Percentiles rank a stretch among this genome's conserved stretches.
Conservation (phyloP, 1,140 invertebrate species). For the Caerostris darwini region DNA sequence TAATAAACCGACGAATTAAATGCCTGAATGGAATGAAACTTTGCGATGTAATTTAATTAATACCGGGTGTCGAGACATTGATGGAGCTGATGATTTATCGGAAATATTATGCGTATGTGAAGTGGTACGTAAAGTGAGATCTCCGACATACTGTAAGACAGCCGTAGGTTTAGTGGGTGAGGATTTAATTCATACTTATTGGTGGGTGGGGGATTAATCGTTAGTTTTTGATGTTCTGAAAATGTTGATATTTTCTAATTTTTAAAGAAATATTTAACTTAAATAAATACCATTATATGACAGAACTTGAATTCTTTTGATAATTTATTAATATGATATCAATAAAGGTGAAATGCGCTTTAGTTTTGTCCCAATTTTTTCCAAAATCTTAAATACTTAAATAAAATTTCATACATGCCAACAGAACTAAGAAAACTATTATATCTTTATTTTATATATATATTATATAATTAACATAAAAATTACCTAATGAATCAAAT, state of each 20-base stretch:
- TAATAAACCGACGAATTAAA: conserved; percentile 48
- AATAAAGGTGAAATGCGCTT: no score
- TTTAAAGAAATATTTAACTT: no score
- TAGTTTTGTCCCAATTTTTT: no score
- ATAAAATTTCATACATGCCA: no score
- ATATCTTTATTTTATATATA: no score
- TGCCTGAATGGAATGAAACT: conserved; percentile 42
- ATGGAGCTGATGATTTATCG: conserved; percentile 37
- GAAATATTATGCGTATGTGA: conserved; percentile 30
- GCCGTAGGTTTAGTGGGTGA: background rate
- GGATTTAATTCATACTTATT: background rate
- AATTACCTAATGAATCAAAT: no score
- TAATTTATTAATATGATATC: no score
- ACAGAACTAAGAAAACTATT: no score
- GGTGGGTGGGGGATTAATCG: background rate
- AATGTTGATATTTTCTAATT: background rate
- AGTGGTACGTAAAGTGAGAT: conserved; percentile 5
- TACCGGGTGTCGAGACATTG: conserved; percentile 23
- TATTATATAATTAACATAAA: no score
- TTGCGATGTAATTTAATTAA: conserved; percentile 52
- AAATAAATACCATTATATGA: no score
- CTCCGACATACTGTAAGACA: background rate
- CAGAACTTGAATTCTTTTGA: no score
- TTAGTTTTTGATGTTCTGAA: background rate
- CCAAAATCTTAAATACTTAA: no score